Evolutionary conservation across 2,113 vertebrate species (phyloP), one percentile per base, ranked within the genome.

Genomic region (Ifrita kowaldi): DNA sequence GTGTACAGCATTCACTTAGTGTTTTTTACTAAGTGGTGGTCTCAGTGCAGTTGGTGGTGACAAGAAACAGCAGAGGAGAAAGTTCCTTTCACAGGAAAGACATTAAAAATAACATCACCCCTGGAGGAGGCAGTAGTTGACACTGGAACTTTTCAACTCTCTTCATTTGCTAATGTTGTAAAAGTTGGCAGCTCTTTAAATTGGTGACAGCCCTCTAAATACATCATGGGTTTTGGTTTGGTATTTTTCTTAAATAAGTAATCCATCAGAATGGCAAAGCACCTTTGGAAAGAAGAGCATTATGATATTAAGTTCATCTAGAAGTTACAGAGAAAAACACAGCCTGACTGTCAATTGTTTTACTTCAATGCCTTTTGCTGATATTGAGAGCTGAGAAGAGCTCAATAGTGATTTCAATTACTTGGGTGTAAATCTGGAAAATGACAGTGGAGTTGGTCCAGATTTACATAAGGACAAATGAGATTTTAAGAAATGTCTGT

Each of bases 381-480:
- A 89, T 89, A 86, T 3, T 39, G 76, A 91, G 75, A 88, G 35
- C 47, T 92, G 71, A 84, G 60, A 71, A 73, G 76, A 69, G 67
- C 71, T 90, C 82, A 77, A 20, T 6, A 74, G 39, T 59, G 71
- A 57, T 96, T 87, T 93, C 64, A 81, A 49, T 90, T 95, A 92
- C 85, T 86, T 52, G 85, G n/a, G 4, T 90, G 59, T 94, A 80
- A 96, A 95, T 84, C 75, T 64, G 88, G 60, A 93, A 95, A 64
- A 59, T 78, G 71, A 71, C 44, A 81, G 76, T 86, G 64, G 64
- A 84, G 60, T 93, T 65, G 47, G 79, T 88, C 88, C 92, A 88
- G 90, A 93, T 95, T 92, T 94, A 88, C 52, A 32, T 70, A 90
- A 80, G 75, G 81, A 89, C 59, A 96, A 94, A 90, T 86, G 79